These are phyloP conservation scores for Coboldia fuscipes DNA, from an alignment of 1,140 invertebrate genomes.

Conservation along the genomic window DNA sequence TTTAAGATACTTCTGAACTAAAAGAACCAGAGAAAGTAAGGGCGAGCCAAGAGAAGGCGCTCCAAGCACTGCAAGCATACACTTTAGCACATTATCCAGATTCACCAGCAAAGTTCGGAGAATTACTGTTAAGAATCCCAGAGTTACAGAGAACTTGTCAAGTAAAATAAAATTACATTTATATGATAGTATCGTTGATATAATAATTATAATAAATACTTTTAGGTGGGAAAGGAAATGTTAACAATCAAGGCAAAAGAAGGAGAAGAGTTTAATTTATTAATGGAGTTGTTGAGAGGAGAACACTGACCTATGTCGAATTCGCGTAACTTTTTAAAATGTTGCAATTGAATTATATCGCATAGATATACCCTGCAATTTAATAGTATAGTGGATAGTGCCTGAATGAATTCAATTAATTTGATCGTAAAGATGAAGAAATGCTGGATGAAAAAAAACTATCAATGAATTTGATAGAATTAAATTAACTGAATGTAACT, in stretches of 20 bases:
- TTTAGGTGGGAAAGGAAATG: slow-evolving; percentile 79
- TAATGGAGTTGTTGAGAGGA: slow-evolving; percentile 84
- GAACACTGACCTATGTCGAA: slow-evolving; percentile 71
- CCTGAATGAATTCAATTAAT: too few relatives aligned
- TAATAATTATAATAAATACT: slow-evolving; percentile 2
- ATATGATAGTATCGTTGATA: too few relatives aligned
- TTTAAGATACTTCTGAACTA: slow-evolving; percentile 66
- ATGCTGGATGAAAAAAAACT: too few relatives aligned
- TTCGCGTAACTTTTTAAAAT: too few relatives aligned
- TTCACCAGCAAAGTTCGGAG: slow-evolving; percentile 84
- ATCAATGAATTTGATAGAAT: too few relatives aligned
- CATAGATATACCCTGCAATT: too few relatives aligned
- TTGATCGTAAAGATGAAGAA: too few relatives aligned
- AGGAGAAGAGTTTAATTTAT: slow-evolving; percentile 76
- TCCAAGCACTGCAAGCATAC: slow-evolving; percentile 82
- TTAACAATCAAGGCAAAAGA: slow-evolving; percentile 66
- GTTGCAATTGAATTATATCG: too few relatives aligned
- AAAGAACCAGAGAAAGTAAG: slow-evolving; percentile 79
- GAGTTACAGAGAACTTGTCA: slow-evolving; percentile 87
- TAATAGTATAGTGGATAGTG: too few relatives aligned
- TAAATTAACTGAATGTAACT: too few relatives aligned
- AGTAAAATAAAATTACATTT: slow-evolving; percentile 23
- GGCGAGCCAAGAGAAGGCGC: slow-evolving; percentile 79
- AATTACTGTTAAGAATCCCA: slow-evolving; percentile 76
- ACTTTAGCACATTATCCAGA: slow-evolving; percentile 79